Conservation (phyloP, 35 echinoderm and acorn worm genomes). For the Heliocidaris tuberculata region DNA sequence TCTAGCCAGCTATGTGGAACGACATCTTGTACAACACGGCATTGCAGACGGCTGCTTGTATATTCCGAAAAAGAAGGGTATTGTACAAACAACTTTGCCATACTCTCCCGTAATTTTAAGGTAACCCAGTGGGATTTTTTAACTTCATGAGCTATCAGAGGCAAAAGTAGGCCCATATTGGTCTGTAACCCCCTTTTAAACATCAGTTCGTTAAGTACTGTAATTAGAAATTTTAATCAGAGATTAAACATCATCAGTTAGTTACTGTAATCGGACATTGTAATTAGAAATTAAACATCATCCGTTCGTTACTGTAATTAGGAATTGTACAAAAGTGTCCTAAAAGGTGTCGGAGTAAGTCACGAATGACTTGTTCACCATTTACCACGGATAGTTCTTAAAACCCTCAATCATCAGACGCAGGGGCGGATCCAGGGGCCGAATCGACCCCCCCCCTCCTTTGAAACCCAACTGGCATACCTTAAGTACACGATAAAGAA, state of each 20-base stretch:
- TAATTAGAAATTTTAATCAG: background rate
- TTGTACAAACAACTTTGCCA: background rate
- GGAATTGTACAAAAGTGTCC: background rate
- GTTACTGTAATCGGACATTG: background rate
- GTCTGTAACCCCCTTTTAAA: no score
- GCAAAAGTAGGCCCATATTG: background rate
- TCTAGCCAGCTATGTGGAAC: constrained; percentile 35
- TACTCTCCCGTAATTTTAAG: background rate
- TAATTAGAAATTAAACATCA: background rate
- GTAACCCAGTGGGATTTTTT: background rate
- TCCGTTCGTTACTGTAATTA: no score
- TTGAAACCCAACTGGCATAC: no score
- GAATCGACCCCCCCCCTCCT: no score
- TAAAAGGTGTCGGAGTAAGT: background rate
- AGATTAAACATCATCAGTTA: background rate
- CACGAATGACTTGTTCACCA: no score
- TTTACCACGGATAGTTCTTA: no score
- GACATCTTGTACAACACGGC: background rate
- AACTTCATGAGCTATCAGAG: background rate
- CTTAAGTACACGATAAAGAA: no score
- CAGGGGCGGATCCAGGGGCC: no score
- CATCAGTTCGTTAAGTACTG: background rate
- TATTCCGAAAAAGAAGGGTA: constrained; percentile 28
- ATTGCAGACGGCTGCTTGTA: constrained; percentile 22
- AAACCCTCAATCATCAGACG: no score